Conservation (phyloP, 1,140 invertebrate genomes). For the Chlorops oryzae region DNA sequence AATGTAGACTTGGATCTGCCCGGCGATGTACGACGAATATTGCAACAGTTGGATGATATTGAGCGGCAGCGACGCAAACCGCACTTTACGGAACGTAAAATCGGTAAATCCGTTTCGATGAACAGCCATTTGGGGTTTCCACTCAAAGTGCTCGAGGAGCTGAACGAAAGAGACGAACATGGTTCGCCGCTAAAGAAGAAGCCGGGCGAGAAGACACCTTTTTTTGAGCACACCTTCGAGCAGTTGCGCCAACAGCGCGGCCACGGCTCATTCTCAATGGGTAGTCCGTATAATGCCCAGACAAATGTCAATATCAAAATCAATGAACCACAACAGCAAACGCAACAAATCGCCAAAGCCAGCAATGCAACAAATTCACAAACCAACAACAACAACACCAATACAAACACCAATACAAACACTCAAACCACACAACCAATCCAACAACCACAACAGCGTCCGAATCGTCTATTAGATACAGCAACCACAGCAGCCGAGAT, state of each 20-base stretch:
- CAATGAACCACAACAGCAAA: constrained; percentile 7
- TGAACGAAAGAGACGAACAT: constrained; percentile 50
- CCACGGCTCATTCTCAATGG: constrained; percentile 18
- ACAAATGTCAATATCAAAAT: no score
- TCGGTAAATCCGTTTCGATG: constrained; percentile 44
- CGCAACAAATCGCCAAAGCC: neutral
- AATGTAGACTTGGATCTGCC: constrained; percentile 58
- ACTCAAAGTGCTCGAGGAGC: constrained; percentile 53
- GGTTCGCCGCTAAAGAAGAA: constrained; percentile 47
- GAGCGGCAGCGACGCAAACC: constrained; percentile 40
- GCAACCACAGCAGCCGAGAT: constrained; percentile 24
- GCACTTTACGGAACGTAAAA: constrained; percentile 45
- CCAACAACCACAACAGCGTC: constrained; percentile 27
- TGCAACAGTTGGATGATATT: constrained; percentile 54
- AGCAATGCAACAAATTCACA: constrained; percentile 2
- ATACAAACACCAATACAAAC: neutral
- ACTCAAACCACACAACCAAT: constrained; percentile 12
- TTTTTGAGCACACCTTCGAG: constrained; percentile 40
- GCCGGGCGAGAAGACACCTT: constrained; percentile 46
- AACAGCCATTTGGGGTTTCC: constrained; percentile 49
- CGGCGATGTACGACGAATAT: constrained; percentile 59
- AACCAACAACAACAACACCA: neutral
- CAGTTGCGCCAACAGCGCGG: constrained; percentile 39
- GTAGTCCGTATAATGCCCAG: neutral
- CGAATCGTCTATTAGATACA: constrained; percentile 38